These are phyloP conservation scores for Uloborus diversus DNA, from an alignment of 1,140 invertebrate genomes.

Conservation along the genomic window DNA sequence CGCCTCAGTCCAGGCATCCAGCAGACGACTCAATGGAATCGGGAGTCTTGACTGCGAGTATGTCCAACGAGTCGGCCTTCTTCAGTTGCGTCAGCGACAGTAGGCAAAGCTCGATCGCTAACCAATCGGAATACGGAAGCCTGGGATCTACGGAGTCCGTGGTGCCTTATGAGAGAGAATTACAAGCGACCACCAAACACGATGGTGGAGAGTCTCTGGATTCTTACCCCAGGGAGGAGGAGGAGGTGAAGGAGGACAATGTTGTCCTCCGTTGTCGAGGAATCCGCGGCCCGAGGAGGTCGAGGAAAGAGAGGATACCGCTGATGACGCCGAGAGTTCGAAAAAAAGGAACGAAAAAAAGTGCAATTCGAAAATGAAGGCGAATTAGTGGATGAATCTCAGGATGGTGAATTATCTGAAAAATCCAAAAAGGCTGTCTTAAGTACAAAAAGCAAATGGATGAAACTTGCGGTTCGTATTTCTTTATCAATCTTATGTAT, in stretches of 20 bases:
- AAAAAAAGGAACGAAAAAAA: conserved; percentile 47
- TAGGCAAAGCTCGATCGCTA: conserved; percentile 58
- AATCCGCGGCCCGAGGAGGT: conserved; percentile 13
- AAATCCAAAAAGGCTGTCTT: conserved; percentile 31
- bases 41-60: conserved; percentile 27
- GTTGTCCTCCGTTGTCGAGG: conserved; percentile 2
- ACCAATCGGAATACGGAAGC: conserved; percentile 57
- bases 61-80: conserved; percentile 62
- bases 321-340: neutral
- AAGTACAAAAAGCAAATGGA: conserved; percentile 54
- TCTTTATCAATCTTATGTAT: neutral
- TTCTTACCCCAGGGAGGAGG: neutral
- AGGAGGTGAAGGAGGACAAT: neutral
- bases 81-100: conserved; percentile 61
- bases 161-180: conserved; percentile 14
- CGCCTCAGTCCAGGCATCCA: neutral
- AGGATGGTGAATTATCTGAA: neutral
- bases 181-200: neutral
- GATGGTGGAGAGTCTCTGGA: neutral
- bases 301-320: neutral
- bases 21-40: conserved; percentile 31
- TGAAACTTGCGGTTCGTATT: conserved; percentile 52
- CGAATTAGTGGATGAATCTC: neutral
- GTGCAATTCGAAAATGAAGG: conserved; percentile 39
- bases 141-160: conserved; percentile 57